Conservation (phyloP, 2,797 vertebrate genomes). For the Capromys pilorides region DNA sequence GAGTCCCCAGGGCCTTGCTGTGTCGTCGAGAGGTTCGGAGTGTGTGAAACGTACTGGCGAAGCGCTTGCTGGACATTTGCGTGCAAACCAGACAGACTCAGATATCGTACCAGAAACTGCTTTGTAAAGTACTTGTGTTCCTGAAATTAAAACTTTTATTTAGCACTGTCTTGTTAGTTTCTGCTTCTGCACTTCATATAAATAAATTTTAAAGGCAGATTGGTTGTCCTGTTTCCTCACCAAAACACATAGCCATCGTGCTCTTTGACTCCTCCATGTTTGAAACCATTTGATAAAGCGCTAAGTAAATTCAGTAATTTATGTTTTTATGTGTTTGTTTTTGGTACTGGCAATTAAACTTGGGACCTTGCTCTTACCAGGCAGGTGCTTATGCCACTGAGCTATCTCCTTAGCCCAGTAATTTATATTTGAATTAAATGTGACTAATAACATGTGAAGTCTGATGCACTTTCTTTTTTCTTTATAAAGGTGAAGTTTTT, state of each 20-base stretch:
- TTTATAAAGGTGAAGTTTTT: not conserved
- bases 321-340: not conserved
- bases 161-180: not conserved
- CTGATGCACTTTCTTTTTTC: not conserved
- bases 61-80: not conserved
- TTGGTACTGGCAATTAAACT: too few relatives aligned
- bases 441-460: not conserved
- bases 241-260: not conserved
- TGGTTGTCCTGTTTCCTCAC: not conserved
- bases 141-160: not conserved
- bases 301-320: not conserved
- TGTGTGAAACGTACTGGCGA: too few relatives aligned
- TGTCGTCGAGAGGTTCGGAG: not conserved
- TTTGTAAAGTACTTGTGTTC: not conserved
- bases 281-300: not conserved
- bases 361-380: too few relatives aligned
- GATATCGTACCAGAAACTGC: not conserved
- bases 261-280: not conserved
- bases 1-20: not conserved
- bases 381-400: too few relatives aligned
- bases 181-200: not conserved
- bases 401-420: not conserved
- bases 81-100: not conserved
- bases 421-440: not conserved
- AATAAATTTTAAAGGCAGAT: not conserved